phyloP scores from a whole-genome alignment of 2,888 invertebrate genomes.

The Oxyteleia sp. region DNA sequence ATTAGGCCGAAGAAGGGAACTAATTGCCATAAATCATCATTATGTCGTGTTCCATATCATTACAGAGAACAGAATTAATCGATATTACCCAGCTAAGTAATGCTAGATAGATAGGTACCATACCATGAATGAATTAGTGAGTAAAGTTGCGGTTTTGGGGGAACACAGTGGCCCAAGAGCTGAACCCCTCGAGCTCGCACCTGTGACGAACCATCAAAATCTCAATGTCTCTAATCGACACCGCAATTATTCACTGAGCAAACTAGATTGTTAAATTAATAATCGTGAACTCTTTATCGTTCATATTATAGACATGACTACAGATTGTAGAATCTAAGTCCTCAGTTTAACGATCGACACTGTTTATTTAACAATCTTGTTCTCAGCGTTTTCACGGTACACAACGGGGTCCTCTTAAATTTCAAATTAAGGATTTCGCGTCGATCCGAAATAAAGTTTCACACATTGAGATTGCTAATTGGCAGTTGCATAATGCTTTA shows the following conservation, averaged over 20 bases:
- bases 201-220: slow-evolving; percentile 53
- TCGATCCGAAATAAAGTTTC: background rate
- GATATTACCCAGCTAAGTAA: slow-evolving; percentile 73
- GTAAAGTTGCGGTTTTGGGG: too few relatives aligned
- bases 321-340: background rate
- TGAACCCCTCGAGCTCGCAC: background rate
- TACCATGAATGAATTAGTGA: slow-evolving; percentile 52
- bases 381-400: background rate
- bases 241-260: slow-evolving; percentile 1
- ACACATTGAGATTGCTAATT: slow-evolving; percentile 40
- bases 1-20: too few relatives aligned
- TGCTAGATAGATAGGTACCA: slow-evolving; percentile 68
- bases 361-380: background rate
- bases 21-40: slow-evolving; percentile 79
- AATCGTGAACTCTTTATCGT: too few relatives aligned
- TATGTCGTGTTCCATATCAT: slow-evolving; percentile 84
- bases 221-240: slow-evolving; percentile 54
- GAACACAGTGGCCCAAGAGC: background rate
- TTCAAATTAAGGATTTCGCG: slow-evolving; percentile 26
- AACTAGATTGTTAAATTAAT: background rate
- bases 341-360: background rate
- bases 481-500: slow-evolving; percentile 26
- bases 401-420: slow-evolving; percentile 14
- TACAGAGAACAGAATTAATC: slow-evolving; percentile 71
- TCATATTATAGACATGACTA: too few relatives aligned